These are phyloP conservation scores for Microplitis manilae DNA, from an alignment of 2,888 invertebrate genomes.

Conservation along the genomic window DNA sequence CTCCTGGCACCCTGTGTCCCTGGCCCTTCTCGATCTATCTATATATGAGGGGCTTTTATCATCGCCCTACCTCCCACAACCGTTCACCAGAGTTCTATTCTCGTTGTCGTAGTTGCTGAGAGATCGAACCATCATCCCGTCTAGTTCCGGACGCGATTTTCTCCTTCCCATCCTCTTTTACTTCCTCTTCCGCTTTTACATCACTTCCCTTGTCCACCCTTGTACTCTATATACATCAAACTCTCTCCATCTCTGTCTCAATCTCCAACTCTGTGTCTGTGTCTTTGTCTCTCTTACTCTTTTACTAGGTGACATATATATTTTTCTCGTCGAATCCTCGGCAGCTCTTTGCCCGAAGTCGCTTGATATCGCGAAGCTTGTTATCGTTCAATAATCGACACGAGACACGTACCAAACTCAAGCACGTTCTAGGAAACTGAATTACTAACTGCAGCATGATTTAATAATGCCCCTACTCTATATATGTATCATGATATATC, in stretches of 20 bases:
- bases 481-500: conserved; percentile 51
- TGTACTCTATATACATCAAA: neutral
- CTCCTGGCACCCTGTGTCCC: neutral
- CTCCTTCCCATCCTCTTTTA: conserved; percentile 14
- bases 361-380: conserved; percentile 58
- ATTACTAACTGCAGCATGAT: conserved; percentile 64
- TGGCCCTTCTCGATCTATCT: neutral
- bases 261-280: conserved; percentile 42
- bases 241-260: conserved; percentile 24
- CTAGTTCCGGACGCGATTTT: conserved; percentile 26
- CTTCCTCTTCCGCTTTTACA: neutral
- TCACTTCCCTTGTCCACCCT: conserved; percentile 1
- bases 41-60: neutral
- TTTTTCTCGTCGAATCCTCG: neutral
- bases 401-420: conserved; percentile 60
- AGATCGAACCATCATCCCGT: conserved; percentile 10
- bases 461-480: conserved; percentile 58
- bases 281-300: conserved; percentile 40
- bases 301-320: neutral
- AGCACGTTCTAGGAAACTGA: conserved; percentile 63
- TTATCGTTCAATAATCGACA: conserved; percentile 65
- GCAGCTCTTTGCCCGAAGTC: conserved; percentile 38
- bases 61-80: neutral
- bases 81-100: neutral
- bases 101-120: neutral